These are phyloP conservation scores for Antechinus stuartii DNA, from an alignment of 2,113 vertebrate genomes.

Conservation along the genomic window DNA sequence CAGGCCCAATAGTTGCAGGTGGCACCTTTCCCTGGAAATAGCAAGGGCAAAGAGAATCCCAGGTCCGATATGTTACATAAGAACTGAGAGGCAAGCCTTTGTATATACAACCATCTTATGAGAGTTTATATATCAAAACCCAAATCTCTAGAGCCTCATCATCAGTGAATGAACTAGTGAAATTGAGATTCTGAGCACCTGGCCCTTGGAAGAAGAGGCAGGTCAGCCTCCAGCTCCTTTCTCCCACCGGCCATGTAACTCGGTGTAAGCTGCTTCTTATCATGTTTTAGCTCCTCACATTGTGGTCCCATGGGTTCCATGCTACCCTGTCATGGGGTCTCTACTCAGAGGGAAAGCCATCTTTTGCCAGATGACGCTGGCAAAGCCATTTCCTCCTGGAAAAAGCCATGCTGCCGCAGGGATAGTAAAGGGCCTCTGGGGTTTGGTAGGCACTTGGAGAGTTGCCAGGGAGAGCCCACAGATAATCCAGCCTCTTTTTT, in stretches of 20 bases:
- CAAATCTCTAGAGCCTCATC: background rate
- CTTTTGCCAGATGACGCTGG: background rate
- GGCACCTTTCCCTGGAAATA: too few relatives aligned
- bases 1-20: too few relatives aligned
- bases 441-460: background rate
- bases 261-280: background rate
- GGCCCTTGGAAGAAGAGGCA: background rate
- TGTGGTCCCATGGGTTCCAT: background rate
- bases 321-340: background rate
- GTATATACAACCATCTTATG: background rate
- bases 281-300: background rate
- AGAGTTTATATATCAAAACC: background rate
- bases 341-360: background rate
- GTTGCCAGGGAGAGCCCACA: background rate
- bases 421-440: background rate
- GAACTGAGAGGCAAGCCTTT: background rate
- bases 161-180: background rate
- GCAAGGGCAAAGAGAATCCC: too few relatives aligned
- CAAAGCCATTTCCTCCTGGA: background rate
- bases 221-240: background rate
- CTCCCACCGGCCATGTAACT: background rate
- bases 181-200: background rate
- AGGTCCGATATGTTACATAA: background rate
- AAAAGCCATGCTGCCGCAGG: background rate
- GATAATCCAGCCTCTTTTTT: slow-evolving; percentile 67